A percentile compares a stretch with the other conserved stretches of the same genome.
phyloP scores from a whole-genome alignment of 2,113 vertebrate species.

The Phalacrocorax brasilianus region DNA sequence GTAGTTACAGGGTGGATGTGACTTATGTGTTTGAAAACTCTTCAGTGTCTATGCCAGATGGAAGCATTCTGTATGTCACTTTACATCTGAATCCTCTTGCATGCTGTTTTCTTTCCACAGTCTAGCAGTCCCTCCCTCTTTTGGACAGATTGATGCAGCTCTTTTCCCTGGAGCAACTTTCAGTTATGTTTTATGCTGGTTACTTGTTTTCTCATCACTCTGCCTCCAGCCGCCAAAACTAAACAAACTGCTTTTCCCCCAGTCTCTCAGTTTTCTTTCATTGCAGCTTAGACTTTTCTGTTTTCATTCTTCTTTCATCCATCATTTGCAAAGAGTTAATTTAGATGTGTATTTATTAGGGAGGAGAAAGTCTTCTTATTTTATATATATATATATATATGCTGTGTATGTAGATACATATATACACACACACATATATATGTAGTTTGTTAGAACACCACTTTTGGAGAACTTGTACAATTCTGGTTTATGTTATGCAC shows the following conservation, averaged over 20 bases:
- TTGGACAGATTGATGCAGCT: background rate
- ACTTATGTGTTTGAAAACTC: background rate
- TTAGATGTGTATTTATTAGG: background rate
- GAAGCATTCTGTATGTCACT: background rate
- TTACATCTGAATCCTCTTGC: slow-evolving; percentile 17
- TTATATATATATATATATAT: background rate
- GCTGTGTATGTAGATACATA: background rate
- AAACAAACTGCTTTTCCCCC: background rate
- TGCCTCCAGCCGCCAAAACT: background rate
- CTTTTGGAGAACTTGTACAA: background rate
- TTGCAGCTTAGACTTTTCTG: background rate
- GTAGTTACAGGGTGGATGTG: background rate
- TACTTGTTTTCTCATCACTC: background rate
- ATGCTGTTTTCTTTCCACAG: background rate
- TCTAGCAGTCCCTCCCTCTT: background rate
- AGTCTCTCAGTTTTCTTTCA: background rate
- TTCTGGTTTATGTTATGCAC: background rate
- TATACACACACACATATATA: background rate
- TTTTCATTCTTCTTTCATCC: background rate
- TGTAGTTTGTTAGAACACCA: background rate
- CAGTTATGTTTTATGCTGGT: background rate
- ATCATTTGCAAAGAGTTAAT: background rate
- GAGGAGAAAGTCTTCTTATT: background rate
- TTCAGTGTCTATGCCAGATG: background rate
- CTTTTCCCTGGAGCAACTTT: background rate